These are phyloP conservation scores for Ctenochaetus hawaiiensis DNA, from an alignment of 2,797 vertebrate species.

Conservation along the genomic window DNA sequence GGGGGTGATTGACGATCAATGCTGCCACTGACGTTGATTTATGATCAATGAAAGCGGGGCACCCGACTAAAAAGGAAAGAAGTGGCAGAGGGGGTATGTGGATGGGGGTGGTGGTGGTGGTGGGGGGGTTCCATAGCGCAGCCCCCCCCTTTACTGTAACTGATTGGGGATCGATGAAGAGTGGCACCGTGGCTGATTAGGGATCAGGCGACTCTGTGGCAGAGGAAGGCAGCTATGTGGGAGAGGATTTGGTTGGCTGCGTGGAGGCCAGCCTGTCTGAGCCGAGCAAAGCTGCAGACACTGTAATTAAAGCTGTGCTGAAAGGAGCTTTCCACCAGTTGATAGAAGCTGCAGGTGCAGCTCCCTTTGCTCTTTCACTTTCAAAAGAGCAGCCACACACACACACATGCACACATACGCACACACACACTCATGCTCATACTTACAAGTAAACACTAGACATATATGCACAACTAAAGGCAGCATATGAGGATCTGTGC, in stretches of 20 bases:
- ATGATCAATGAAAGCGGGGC: slow-evolving; percentile 78
- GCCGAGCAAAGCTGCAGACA: slow-evolving; percentile 63
- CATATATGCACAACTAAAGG: slow-evolving; percentile 9
- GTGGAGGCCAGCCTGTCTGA: slow-evolving; percentile 66
- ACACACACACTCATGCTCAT: not conserved
- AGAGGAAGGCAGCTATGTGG: slow-evolving; percentile 59
- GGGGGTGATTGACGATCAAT: slow-evolving; percentile 82
- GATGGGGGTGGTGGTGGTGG: not conserved
- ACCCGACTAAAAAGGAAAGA: slow-evolving; percentile 73
- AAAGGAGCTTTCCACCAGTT: slow-evolving; percentile 79
- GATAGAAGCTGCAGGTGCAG: slow-evolving; percentile 81
- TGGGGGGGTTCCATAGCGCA: slow-evolving; percentile 51
- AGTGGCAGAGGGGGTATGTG: slow-evolving; percentile 23
- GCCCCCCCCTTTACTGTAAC: slow-evolving; percentile 78
- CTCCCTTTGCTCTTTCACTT: slow-evolving; percentile 65
- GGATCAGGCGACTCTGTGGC: slow-evolving; percentile 66
- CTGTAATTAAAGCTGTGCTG: slow-evolving; percentile 81
- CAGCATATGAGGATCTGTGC: slow-evolving; percentile 18
- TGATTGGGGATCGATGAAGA: slow-evolving; percentile 80
- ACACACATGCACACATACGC: slow-evolving; percentile 4
- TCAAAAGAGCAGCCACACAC: slow-evolving; percentile 49
- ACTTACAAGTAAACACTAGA: slow-evolving; percentile 9
- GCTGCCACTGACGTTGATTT: slow-evolving; percentile 76
- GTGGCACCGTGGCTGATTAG: slow-evolving; percentile 77
- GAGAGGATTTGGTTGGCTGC: slow-evolving; percentile 69